A percentile compares a stretch with the other conserved stretches of the same genome.
phyloP scores from a whole-genome alignment of 2,113 vertebrate genomes.

The Lepisosteus osseus region DNA sequence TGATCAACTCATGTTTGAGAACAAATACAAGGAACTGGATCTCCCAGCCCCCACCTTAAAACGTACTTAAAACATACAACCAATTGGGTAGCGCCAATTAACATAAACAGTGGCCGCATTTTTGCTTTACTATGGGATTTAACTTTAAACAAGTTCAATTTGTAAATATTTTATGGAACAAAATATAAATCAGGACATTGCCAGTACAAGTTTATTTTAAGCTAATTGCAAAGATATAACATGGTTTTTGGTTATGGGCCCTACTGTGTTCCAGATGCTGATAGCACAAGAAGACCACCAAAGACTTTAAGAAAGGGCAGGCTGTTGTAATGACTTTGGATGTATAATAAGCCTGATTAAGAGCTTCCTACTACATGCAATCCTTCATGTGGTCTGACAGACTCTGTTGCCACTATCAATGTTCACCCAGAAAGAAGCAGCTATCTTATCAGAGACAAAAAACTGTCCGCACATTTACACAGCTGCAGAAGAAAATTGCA shows the following conservation, averaged over 20 bases:
- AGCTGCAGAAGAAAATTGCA: slow-evolving; percentile 18
- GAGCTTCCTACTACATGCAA: slow-evolving; percentile 44
- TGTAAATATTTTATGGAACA: slow-evolving; percentile 61
- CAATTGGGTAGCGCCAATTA: slow-evolving; percentile 56
- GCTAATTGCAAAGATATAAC: slow-evolving; percentile 63
- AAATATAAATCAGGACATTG: slow-evolving; percentile 56
- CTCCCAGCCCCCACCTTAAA: slow-evolving; percentile 25
- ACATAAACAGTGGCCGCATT: slow-evolving; percentile 56
- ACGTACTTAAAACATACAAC: slow-evolving; percentile 42
- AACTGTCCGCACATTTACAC: background rate
- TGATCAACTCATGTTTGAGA: background rate
- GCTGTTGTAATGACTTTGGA: slow-evolving; percentile 52
- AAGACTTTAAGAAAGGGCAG: slow-evolving; percentile 43
- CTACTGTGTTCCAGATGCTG: slow-evolving; percentile 60
- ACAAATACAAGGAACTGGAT: background rate
- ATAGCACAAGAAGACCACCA: slow-evolving; percentile 67
- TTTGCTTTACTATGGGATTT: slow-evolving; percentile 60
- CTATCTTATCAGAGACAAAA: slow-evolving; percentile 12
- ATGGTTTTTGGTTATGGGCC: slow-evolving; percentile 44
- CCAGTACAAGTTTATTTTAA: slow-evolving; percentile 60
- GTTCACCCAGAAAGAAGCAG: slow-evolving; percentile 2
- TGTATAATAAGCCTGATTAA: slow-evolving; percentile 60
- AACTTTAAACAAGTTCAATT: slow-evolving; percentile 41
- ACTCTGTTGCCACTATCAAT: slow-evolving; percentile 19
- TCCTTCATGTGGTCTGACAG: slow-evolving; percentile 40